Percentiles rank a stretch among this genome's conserved stretches.
phyloP scores from a whole-genome alignment of 92 coral and sea anemone genomes.

The Phenganax marumi region DNA sequence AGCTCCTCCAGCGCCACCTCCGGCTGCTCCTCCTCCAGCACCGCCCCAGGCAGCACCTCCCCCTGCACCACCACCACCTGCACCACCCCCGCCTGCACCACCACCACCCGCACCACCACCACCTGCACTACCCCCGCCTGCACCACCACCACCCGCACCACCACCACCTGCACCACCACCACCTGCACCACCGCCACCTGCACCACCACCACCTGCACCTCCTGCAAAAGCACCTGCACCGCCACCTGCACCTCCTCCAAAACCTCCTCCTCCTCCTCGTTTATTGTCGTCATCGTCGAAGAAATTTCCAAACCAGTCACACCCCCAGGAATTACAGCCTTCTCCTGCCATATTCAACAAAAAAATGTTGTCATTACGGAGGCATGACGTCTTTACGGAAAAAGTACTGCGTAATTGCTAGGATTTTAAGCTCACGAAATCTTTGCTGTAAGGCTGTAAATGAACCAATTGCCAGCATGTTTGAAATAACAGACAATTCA shows the following conservation, averaged over 20 bases:
- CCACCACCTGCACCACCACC: conserved; percentile 58
- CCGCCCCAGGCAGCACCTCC: conserved; percentile 39
- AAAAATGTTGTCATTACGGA: background rate
- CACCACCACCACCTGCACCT: conserved; percentile 52
- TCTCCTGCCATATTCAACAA: background rate
- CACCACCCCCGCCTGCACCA: conserved; percentile 44
- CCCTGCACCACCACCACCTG: conserved; percentile 37
- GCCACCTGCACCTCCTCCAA: conserved; percentile 35
- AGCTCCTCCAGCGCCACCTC: conserved; percentile 1
- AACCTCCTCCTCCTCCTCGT: conserved; percentile 55
- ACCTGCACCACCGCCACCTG: conserved; percentile 51
- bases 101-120: conserved; percentile 50
- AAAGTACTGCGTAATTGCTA: background rate
- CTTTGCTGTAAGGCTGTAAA: too few relatives aligned
- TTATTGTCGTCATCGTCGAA: conserved; percentile 33
- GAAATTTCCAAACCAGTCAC: conserved; percentile 47
- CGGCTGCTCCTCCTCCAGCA: background rate
- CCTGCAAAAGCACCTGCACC: conserved; percentile 57
- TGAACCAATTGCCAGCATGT: too few relatives aligned
- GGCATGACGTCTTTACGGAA: background rate
- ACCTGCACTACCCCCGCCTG: conserved; percentile 34
- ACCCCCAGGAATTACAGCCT: conserved; percentile 40
- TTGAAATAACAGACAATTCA: too few relatives aligned
- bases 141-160: conserved; percentile 53
- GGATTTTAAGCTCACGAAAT: background rate